These are phyloP conservation scores for Cantharis nigra DNA, from an alignment of 2,888 invertebrate genomes.

Conservation along the genomic window DNA sequence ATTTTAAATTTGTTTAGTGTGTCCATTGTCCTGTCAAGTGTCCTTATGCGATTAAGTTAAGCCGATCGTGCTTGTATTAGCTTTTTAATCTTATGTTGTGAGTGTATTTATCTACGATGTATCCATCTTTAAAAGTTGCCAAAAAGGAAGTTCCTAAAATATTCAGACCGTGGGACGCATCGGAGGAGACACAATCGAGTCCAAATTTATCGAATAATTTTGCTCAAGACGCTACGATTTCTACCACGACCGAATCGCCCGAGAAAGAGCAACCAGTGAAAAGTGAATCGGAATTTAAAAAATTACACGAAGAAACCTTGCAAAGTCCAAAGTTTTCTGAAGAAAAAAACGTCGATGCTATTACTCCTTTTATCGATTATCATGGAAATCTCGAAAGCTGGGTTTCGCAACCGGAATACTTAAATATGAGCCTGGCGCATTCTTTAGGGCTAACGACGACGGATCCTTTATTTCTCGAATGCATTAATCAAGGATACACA, in stretches of 20 bases:
- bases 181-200: not conserved
- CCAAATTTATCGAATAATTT: constrained; percentile 40
- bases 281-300: not conserved
- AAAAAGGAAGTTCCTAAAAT: constrained; percentile 33
- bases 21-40: constrained; percentile 46
- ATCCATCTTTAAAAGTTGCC: constrained; percentile 4
- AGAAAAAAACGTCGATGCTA: not conserved
- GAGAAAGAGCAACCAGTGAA: constrained; percentile 11
- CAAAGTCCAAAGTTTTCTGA: not conserved
- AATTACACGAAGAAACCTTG: not conserved
- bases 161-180: constrained; percentile 43
- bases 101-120: constrained; percentile 24
- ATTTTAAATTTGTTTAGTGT: constrained; percentile 51
- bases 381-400: constrained; percentile 32
- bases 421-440: constrained; percentile 36
- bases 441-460: constrained; percentile 40
- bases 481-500: constrained; percentile 56
- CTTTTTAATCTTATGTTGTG: constrained; percentile 15
- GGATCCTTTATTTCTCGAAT: constrained; percentile 50
- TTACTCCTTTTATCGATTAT: constrained; percentile 9
- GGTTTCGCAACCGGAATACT: constrained; percentile 34
- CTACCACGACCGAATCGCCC: constrained; percentile 58
- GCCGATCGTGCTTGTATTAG: constrained; percentile 20
- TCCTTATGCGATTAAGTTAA: constrained; percentile 30
- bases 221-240: constrained; percentile 63